Conservation (phyloP, 2,888 invertebrate species). For the Cartodere bifasciata region DNA sequence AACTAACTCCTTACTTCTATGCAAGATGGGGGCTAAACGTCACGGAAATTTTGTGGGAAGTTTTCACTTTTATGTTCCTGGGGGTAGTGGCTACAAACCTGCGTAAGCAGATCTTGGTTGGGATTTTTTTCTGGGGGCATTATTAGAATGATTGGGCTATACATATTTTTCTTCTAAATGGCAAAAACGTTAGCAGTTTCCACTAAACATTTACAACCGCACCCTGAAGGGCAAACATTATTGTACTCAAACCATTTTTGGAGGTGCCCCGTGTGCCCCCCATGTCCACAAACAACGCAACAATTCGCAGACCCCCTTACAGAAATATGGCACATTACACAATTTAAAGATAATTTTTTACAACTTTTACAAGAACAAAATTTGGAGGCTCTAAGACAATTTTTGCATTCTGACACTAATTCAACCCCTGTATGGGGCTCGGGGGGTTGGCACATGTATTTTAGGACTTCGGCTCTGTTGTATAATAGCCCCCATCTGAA, state of each 20-base stretch:
- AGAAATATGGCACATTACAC: slow-evolving; percentile 73
- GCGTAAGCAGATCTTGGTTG: too few species aligned
- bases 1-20: too few species aligned
- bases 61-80: too few species aligned
- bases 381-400: slow-evolving; percentile 53
- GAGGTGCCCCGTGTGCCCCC: slow-evolving; percentile 80
- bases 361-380: slow-evolving; percentile 61
- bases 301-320: slow-evolving; percentile 76
- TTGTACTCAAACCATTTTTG: slow-evolving; percentile 69
- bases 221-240: slow-evolving; percentile 77
- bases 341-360: slow-evolving; percentile 61
- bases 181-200: slow-evolving; percentile 47
- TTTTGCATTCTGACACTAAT: slow-evolving; percentile 58
- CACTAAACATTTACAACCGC: slow-evolving; percentile 78
- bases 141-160: too few species aligned
- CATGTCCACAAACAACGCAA: slow-evolving; percentile 85
- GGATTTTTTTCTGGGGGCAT: too few species aligned
- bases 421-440: slow-evolving; percentile 46
- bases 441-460: slow-evolving; percentile 39
- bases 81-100: too few species aligned
- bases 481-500: slow-evolving; percentile 32
- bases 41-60: too few species aligned
- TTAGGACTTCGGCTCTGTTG: slow-evolving; percentile 46
- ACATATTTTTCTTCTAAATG: too few species aligned
- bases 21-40: too few species aligned